phyloP scores from a whole-genome alignment of 2,888 invertebrate genomes.

The Stenolophus ochropezus region DNA sequence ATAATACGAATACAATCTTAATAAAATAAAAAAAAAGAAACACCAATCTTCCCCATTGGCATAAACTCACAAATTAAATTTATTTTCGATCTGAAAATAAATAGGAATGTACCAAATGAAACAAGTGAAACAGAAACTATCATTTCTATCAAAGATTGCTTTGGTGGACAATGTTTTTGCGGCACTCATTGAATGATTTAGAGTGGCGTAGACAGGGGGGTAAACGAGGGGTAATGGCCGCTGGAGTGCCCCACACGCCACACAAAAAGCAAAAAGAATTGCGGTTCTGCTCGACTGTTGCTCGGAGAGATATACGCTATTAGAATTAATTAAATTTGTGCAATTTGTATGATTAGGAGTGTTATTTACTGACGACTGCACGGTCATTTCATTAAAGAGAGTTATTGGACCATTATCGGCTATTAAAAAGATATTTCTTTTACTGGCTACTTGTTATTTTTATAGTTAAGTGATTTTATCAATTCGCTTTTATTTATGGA shows the following conservation, averaged over 20 bases:
- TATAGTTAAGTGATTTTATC: background rate
- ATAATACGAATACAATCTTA: too few species aligned
- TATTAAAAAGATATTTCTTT: background rate
- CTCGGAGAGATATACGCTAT: background rate
- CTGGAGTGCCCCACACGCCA: constrained; percentile 23
- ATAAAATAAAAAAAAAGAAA: too few species aligned
- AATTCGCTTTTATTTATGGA: background rate
- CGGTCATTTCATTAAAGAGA: background rate
- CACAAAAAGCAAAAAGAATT: constrained; percentile 32
- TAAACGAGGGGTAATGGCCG: constrained; percentile 17
- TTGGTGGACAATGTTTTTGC: constrained; percentile 18
- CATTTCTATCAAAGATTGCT: constrained; percentile 10
- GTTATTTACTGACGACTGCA: background rate
- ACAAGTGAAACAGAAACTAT: background rate
- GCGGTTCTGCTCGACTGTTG: background rate
- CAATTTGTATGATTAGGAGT: constrained; percentile 14
- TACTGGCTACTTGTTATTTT: background rate
- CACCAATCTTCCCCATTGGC: too few species aligned
- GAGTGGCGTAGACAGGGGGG: constrained; percentile 11
- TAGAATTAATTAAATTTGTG: constrained; percentile 23
- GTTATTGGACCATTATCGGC: background rate
- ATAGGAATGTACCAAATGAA: background rate
- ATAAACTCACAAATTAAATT: too few species aligned
- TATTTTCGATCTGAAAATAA: background rate
- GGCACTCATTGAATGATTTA: constrained; percentile 37